These are phyloP conservation scores for Coreoperca whiteheadi DNA, from an alignment of 2,113 vertebrate genomes.

Conservation along the genomic window DNA sequence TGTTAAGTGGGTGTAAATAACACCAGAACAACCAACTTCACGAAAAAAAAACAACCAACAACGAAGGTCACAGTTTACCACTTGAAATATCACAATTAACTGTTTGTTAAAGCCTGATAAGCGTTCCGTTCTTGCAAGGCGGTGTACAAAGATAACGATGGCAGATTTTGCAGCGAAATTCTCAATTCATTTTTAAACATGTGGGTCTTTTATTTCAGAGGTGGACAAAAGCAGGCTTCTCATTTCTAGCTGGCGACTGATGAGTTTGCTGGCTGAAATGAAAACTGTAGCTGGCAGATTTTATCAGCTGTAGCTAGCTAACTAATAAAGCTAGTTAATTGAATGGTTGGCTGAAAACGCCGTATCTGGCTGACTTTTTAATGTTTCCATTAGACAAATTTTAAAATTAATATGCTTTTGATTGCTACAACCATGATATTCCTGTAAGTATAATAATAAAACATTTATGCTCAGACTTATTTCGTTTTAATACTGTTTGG, in stretches of 20 bases:
- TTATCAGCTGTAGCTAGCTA: not conserved
- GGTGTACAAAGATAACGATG: not conserved
- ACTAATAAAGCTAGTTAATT: not conserved
- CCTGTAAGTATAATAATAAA: too few relatives aligned
- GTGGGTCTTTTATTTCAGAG: not conserved
- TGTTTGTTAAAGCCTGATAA: too few relatives aligned
- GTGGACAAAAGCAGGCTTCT: not conserved
- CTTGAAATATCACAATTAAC: too few relatives aligned
- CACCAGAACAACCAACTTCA: not conserved
- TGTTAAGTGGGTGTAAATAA: not conserved
- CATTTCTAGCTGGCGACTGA: not conserved
- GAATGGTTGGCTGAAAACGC: not conserved
- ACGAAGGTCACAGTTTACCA: too few relatives aligned
- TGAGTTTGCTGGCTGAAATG: not conserved
- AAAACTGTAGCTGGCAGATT: not conserved
- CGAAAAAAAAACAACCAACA: not conserved
- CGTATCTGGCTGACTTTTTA: not conserved
- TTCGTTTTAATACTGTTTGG: too few relatives aligned
- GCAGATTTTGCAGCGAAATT: not conserved
- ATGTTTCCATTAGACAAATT: not conserved
- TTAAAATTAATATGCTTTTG: not conserved
- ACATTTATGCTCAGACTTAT: too few relatives aligned
- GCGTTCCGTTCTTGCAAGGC: not conserved
- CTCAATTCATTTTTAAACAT: not conserved
- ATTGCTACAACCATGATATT: too few relatives aligned